These are phyloP conservation scores for Brachionus rotundiformis DNA, from an alignment of 1,140 invertebrate genomes.

Conservation along the genomic window DNA sequence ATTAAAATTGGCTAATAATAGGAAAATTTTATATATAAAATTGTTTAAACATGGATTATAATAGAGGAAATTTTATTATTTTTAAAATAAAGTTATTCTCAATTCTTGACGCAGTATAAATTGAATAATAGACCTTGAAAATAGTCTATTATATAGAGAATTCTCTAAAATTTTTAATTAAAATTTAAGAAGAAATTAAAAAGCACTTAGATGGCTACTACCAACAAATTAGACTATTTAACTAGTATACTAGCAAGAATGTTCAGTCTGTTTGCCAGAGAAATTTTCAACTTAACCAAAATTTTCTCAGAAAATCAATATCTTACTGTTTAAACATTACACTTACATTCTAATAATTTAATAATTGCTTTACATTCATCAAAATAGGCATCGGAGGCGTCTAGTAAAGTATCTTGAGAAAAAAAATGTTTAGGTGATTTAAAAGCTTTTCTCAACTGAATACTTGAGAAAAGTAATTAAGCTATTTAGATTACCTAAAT, in stretches of 20 bases:
- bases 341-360: conserved; percentile 16
- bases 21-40: no score
- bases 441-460: background rate
- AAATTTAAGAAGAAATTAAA: background rate
- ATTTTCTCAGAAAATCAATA: conserved; percentile 43
- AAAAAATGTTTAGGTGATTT: background rate
- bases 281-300: no score
- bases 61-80: background rate
- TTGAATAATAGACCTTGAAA: background rate
- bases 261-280: background rate
- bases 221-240: background rate
- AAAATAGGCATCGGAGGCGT: background rate
- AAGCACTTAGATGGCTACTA: background rate
- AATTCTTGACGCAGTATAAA: background rate
- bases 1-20: no score
- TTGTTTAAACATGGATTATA: no score
- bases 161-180: background rate
- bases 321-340: conserved; percentile 27
- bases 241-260: background rate
- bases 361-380: conserved; percentile 36
- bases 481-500: conserved; percentile 4
- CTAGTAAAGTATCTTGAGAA: background rate
- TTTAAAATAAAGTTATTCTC: background rate
- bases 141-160: background rate
- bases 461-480: background rate